Conservation (phyloP, 2,888 invertebrate genomes). For the Sclerodermus sp. region DNA sequence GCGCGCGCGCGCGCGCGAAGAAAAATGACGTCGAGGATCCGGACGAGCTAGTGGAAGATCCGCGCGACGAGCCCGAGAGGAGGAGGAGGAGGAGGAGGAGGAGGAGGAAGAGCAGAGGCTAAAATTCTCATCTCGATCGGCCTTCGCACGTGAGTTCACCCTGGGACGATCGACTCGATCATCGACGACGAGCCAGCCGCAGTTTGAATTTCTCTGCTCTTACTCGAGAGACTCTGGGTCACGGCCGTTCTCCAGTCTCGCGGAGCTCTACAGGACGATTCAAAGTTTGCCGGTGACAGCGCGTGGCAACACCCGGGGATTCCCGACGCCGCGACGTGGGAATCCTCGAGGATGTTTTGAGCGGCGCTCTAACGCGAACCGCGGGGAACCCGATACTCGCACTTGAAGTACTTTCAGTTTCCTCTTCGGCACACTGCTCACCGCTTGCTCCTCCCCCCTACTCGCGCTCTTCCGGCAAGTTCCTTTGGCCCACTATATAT, state of each 20-base stretch:
- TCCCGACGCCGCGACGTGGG: neutral
- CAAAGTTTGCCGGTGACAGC: neutral
- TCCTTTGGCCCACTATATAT: slow-evolving; percentile 37
- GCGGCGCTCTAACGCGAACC: neutral
- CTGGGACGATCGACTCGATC: no score
- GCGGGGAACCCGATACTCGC: neutral
- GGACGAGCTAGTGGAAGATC: no score
- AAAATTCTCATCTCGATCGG: no score
- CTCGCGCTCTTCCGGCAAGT: slow-evolving; percentile 36
- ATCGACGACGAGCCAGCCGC: slow-evolving; percentile 13
- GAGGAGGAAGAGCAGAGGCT: no score
- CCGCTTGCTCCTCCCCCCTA: slow-evolving; percentile 24
- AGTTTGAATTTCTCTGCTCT: slow-evolving; percentile 44
- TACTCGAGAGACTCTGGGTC: slow-evolving; percentile 33
- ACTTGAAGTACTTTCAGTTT: slow-evolving; percentile 5
- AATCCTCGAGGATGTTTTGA: neutral
- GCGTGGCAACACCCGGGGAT: neutral
- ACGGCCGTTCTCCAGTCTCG: slow-evolving; percentile 24
- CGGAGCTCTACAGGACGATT: neutral
- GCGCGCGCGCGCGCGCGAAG: no score
- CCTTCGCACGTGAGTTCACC: no score
- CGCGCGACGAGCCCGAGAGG: no score
- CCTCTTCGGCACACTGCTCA: slow-evolving; percentile 24
- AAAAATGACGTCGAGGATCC: no score
- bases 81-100: no score